These are phyloP conservation scores for Zaprionus ghesquierei DNA, from an alignment of 1,140 invertebrate genomes.

Conservation along the genomic window DNA sequence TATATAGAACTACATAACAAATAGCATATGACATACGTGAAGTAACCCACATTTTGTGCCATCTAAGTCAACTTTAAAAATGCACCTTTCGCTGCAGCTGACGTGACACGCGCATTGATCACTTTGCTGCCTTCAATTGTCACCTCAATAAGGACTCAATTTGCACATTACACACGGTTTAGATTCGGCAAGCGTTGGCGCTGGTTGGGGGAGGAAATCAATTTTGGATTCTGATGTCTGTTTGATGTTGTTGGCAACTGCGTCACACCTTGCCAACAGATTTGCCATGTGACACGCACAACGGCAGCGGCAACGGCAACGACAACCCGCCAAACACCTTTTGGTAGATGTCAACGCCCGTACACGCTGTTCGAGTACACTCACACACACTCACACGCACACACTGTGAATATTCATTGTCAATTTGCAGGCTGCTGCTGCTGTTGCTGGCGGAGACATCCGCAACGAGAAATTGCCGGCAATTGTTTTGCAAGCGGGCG, in stretches of 20 bases:
- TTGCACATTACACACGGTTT: slow-evolving; percentile 33
- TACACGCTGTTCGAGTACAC: slow-evolving; percentile 57
- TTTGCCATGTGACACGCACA: slow-evolving; percentile 32
- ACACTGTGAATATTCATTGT: background rate
- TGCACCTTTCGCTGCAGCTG: slow-evolving; percentile 28
- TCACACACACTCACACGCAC: slow-evolving; percentile 31
- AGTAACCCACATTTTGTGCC: background rate
- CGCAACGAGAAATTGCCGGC: slow-evolving; percentile 57
- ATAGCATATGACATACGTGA: too few species aligned
- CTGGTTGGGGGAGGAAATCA: slow-evolving; percentile 9
- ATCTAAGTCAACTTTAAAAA: background rate
- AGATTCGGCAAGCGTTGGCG: too few species aligned
- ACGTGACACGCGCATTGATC: slow-evolving; percentile 22
- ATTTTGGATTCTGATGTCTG: slow-evolving; percentile 49
- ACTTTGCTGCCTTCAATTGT: slow-evolving; percentile 21
- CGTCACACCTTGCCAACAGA: slow-evolving; percentile 66
- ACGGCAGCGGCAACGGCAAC: slow-evolving; percentile 21
- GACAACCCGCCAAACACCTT: slow-evolving; percentile 62
- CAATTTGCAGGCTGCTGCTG: slow-evolving; percentile 32
- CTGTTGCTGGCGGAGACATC: slow-evolving; percentile 62
- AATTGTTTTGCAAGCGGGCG: slow-evolving; percentile 76
- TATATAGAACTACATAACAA: too few species aligned
- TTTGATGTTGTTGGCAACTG: slow-evolving; percentile 54
- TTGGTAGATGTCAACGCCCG: slow-evolving; percentile 66
- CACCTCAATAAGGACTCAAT: background rate